Evolutionary conservation across 2,888 invertebrate genomes (phyloP).

Genomic region (Scaptomyza parva): DNA sequence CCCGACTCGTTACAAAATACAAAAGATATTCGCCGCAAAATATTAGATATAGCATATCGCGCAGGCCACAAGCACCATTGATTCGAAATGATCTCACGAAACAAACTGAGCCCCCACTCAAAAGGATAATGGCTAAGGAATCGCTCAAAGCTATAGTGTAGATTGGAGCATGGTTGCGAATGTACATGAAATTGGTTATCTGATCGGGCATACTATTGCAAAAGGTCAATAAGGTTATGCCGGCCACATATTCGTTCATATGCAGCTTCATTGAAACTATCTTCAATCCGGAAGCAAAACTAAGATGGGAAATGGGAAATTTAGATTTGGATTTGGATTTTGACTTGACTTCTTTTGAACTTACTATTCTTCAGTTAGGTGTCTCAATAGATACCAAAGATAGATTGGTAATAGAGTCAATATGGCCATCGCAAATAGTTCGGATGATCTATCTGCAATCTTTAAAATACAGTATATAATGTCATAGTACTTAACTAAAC

Average conservation of each 20-base stretch:
- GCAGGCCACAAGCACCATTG: conserved; percentile 24
- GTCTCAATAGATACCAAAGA: neutral
- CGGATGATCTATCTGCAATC: neutral
- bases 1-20: conserved; percentile 17
- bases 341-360: neutral
- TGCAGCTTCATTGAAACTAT: conserved; percentile 35
- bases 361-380: conserved; percentile 5
- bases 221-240: conserved; percentile 45
- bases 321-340: too few species aligned
- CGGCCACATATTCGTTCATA: conserved; percentile 60
- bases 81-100: conserved; percentile 49
- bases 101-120: conserved; percentile 49
- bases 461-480: neutral
- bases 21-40: conserved; percentile 12
- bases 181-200: conserved; percentile 54
- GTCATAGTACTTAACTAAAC: neutral
- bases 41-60: conserved; percentile 49
- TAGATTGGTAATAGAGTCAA: neutral
- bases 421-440: neutral
- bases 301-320: too few species aligned
- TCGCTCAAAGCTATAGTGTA: conserved; percentile 49
- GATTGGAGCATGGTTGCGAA: conserved; percentile 47
- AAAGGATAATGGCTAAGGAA: conserved; percentile 37
- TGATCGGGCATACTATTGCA: conserved; percentile 50
- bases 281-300: conserved; percentile 29